phyloP scores from a whole-genome alignment of 2,888 invertebrate genomes.

The Heterodera filipjevi region DNA sequence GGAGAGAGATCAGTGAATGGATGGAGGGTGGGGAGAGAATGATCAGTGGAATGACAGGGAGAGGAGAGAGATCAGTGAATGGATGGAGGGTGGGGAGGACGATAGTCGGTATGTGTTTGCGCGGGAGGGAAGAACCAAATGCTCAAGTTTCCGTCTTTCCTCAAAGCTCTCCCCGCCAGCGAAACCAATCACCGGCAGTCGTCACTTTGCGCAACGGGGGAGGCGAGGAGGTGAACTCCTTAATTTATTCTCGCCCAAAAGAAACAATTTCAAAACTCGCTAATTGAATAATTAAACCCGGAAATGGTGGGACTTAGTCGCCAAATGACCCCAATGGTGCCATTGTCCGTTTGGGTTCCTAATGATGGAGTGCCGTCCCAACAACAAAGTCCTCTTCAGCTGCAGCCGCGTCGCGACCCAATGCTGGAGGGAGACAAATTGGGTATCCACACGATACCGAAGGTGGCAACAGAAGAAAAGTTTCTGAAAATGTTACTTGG shows the following conservation, averaged over 20 bases:
- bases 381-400: constrained; percentile 10
- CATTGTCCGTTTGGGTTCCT: background rate
- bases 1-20: too few relatives aligned
- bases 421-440: constrained; percentile 88
- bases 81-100: background rate
- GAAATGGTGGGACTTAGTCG: constrained; percentile 5
- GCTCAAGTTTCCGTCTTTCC: background rate
- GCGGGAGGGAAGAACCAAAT: background rate
- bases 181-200: background rate
- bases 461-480: constrained; percentile 68
- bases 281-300: background rate
- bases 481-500: background rate
- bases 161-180: background rate
- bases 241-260: background rate
- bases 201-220: background rate
- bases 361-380: background rate
- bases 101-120: background rate
- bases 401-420: constrained; percentile 11
- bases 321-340: background rate
- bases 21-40: too few relatives aligned
- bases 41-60: too few relatives aligned
- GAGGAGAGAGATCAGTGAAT: too few relatives aligned
- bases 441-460: constrained; percentile 96
- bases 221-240: background rate
- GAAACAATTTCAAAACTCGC: background rate